Conservation (phyloP, 2,797 vertebrate species). For the Spinibarbus caldwelli region DNA sequence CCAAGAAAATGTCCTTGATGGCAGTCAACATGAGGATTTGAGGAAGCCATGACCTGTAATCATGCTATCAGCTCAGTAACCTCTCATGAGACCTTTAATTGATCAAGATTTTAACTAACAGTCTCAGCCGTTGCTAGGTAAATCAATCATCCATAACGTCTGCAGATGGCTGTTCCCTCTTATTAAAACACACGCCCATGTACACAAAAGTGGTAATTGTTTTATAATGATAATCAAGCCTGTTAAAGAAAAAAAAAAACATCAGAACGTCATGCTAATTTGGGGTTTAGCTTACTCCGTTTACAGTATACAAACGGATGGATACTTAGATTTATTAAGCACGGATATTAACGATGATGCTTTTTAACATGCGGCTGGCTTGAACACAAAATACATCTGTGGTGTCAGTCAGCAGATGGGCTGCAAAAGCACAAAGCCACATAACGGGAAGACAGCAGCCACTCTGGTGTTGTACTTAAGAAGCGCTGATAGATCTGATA, state of each 20-base stretch:
- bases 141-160: slow-evolving; percentile 40
- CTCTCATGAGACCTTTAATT: slow-evolving; percentile 16
- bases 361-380: neutral
- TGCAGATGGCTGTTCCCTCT: slow-evolving; percentile 24
- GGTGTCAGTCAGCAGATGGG: slow-evolving; percentile 44
- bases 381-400: slow-evolving; percentile 26
- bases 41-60: slow-evolving; percentile 16
- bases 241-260: slow-evolving; percentile 4
- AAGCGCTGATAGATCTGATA: neutral
- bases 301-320: slow-evolving; percentile 22
- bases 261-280: slow-evolving; percentile 14
- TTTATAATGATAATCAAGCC: slow-evolving; percentile 34
- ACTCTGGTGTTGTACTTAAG: neutral
- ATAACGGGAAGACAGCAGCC: slow-evolving; percentile 7
- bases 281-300: slow-evolving; percentile 11
- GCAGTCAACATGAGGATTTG: slow-evolving; percentile 26
- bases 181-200: neutral
- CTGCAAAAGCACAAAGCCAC: slow-evolving; percentile 32
- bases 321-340: neutral
- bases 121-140: slow-evolving; percentile 45
- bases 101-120: slow-evolving; percentile 19
- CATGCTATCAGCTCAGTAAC: neutral
- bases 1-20: slow-evolving; percentile 15
- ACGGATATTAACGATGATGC: neutral
- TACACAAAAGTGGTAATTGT: slow-evolving; percentile 40